Evolutionary conservation across 2,888 invertebrate genomes (phyloP).

Genomic region (Clistopyga incitator): DNA sequence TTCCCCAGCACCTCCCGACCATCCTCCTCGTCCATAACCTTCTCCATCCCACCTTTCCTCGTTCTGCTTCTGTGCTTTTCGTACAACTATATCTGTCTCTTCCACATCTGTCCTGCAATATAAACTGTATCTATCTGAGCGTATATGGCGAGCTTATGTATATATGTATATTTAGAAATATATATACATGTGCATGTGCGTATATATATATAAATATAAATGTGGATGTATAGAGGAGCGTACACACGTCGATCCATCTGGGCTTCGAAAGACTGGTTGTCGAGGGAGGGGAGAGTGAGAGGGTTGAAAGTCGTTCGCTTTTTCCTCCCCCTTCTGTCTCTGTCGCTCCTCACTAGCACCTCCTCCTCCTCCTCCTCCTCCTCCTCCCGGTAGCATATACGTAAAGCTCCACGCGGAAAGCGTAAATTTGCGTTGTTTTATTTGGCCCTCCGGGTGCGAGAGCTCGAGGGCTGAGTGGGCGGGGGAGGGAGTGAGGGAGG

Average conservation of each 20-base stretch:
- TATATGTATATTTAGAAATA: slow-evolving; percentile 11
- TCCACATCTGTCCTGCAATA: slow-evolving; percentile 34
- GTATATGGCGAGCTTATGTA: slow-evolving; percentile 54
- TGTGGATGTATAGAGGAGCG: not conserved
- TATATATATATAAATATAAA: slow-evolving; percentile 28
- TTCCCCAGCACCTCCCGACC: slow-evolving; percentile 67
- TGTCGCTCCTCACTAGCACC: slow-evolving; percentile 47
- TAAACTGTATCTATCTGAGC: slow-evolving; percentile 64
- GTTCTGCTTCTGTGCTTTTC: slow-evolving; percentile 52
- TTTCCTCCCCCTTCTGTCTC: slow-evolving; percentile 67
- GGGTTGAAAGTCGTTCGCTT: slow-evolving; percentile 69
- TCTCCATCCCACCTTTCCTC: slow-evolving; percentile 51
- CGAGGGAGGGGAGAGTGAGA: slow-evolving; percentile 43
- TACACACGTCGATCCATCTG: slow-evolving; percentile 70
- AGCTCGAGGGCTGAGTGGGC: slow-evolving; percentile 74
- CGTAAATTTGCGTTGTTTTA: slow-evolving; percentile 82
- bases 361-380: slow-evolving; percentile 47
- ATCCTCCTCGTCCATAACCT: slow-evolving; percentile 28
- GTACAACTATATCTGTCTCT: slow-evolving; percentile 42
- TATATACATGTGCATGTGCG: slow-evolving; percentile 27
- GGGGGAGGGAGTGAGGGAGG: slow-evolving; percentile 66
- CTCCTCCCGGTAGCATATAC: slow-evolving; percentile 10
- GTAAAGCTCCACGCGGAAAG: slow-evolving; percentile 68
- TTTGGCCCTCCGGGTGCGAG: slow-evolving; percentile 79
- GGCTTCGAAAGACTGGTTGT: slow-evolving; percentile 62